Base-by-base conservation (phyloP, 2,888 invertebrate genomes). In the Chaetogeoica ovagalla region DNA sequence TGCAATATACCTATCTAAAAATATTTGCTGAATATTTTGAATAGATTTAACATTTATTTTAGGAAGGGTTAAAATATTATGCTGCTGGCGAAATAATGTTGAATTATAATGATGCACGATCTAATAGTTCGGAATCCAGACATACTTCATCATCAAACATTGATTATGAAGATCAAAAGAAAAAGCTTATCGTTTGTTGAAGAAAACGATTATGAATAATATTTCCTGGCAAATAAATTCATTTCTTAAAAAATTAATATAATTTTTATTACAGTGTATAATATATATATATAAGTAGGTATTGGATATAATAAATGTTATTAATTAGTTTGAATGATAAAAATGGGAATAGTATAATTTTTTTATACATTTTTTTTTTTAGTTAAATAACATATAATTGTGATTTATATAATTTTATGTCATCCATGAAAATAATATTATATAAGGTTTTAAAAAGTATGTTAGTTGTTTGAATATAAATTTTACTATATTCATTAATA, bases 161-260 rank as follows among this genome's bases (percentile, higher is more conserved):
- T 8, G 71, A 71, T 19, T 57, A 23, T 2, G 57, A 63, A 15
- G 77, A 79, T 39, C 48, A 79, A n/a, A 60, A 71, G 19, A 79
- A 79, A 57, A 79, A 79, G 55, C 79, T 79, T 43, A 39, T 65
- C 7, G 70, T 71, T 70, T 79, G 52, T 9, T 79, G 55, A 77
- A 57, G 23, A 69, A 9, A 43, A 43, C 9, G 30, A 43, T 43
- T 43, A 59, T 48, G 43, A 73, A 19, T 5, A 6, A 21, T 60
- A 13, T 52, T 30, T 4, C 1, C 30, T 23, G 19, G 21, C 48
- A 48, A 48, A 11, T 48, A 48, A 48, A 11, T 48, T 13, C 11
- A 48, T 48, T 11, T 48, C 48, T 48, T 11, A 48, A 48, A 48
- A n/a, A 48, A 48, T 48, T 13, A 48, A 48, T 48, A 48, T 48